Evolutionary conservation across 2,113 vertebrate genomes (phyloP).

Genomic region (Hyla sarda): DNA sequence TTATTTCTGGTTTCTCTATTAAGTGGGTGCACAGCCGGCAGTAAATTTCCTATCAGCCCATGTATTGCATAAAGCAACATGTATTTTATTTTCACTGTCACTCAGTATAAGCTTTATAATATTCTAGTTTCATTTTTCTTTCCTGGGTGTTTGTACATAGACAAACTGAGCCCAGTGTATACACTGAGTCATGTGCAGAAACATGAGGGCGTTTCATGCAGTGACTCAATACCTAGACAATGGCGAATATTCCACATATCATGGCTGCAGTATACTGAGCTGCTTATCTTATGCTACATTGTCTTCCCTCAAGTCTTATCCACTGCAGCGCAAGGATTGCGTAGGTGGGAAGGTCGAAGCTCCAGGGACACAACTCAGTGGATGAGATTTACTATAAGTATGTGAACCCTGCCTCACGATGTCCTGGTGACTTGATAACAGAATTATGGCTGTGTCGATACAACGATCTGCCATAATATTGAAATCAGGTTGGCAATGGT

Average conservation of each 20-base stretch:
- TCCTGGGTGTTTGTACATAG: neutral
- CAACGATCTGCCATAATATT: too few species aligned
- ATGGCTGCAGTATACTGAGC: neutral
- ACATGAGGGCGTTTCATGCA: neutral
- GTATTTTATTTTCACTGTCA: neutral
- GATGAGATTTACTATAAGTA: neutral
- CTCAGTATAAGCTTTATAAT: neutral
- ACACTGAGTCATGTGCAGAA: neutral
- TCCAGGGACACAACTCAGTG: too few species aligned
- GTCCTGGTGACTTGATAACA: neutral
- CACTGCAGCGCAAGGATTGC: neutral
- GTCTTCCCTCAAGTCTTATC: neutral
- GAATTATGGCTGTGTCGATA: too few species aligned
- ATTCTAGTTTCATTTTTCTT: neutral
- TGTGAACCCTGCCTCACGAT: neutral
- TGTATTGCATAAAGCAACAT: neutral
- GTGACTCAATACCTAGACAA: neutral
- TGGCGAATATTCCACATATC: neutral
- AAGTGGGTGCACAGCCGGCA: neutral
- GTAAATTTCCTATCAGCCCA: neutral
- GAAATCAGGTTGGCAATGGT: too few species aligned
- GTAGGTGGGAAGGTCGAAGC: neutral
- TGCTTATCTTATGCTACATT: neutral
- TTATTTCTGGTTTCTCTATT: neutral
- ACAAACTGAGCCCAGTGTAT: too few species aligned